Evolutionary conservation across 2,113 vertebrate species (phyloP).

Genomic region (Conger conger): DNA sequence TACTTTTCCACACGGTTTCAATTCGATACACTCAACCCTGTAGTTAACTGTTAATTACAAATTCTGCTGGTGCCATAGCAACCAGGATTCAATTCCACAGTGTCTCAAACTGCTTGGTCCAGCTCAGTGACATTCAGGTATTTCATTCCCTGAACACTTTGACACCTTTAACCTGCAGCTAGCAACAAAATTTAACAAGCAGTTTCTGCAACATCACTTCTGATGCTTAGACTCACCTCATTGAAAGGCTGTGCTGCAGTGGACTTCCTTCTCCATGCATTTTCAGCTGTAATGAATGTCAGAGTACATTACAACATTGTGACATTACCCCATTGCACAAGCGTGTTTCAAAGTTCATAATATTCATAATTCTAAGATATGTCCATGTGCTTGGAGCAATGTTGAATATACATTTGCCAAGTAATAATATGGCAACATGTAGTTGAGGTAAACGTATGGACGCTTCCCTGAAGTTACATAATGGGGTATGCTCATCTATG

Average conservation of each 20-base stretch:
- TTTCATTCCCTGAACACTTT: constrained; percentile 46
- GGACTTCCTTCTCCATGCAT: constrained; percentile 27
- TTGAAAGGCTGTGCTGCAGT: constrained; percentile 32
- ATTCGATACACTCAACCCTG: constrained; percentile 43
- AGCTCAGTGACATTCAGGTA: constrained; percentile 52
- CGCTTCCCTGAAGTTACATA: neutral
- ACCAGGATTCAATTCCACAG: constrained; percentile 59
- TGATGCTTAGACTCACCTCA: constrained; percentile 45
- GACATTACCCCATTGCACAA: neutral
- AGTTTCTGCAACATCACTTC: constrained; percentile 42
- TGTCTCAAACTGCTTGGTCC: constrained; percentile 38
- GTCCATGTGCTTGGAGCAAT: neutral
- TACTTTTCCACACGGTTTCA: neutral
- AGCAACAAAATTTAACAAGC: constrained; percentile 41
- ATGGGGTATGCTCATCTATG: neutral
- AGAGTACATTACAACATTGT: neutral
- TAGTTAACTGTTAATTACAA: constrained; percentile 45
- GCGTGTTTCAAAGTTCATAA: neutral
- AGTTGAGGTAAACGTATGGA: neutral
- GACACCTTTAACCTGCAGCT: constrained; percentile 43
- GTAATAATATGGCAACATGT: neutral
- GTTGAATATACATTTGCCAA: neutral
- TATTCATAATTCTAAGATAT: neutral
- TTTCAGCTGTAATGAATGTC: constrained; percentile 46
- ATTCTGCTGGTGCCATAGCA: constrained; percentile 52